These are phyloP conservation scores for Pachyuromys duprasi DNA, from an alignment of 2,797 vertebrate species.

Conservation along the genomic window DNA sequence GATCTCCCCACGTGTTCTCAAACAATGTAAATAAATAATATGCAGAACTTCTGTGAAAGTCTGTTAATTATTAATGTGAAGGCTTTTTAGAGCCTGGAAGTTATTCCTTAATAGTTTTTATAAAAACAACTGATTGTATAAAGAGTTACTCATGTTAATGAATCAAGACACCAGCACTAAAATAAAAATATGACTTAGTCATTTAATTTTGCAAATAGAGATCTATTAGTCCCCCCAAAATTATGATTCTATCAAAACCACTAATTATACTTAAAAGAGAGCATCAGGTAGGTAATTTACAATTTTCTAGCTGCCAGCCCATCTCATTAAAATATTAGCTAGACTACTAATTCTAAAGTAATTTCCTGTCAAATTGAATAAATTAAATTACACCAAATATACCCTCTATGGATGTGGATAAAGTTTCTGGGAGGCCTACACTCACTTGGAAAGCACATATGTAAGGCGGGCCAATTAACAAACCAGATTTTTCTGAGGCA, in stretches of 20 bases:
- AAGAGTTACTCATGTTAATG: conserved; percentile 46
- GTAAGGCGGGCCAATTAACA: background rate
- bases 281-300: conserved; percentile 63
- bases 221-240: conserved; percentile 54
- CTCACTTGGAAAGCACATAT: background rate
- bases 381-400: conserved; percentile 27
- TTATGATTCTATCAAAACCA: conserved; percentile 63
- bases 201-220: conserved; percentile 62
- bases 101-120: conserved; percentile 32
- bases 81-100: background rate
- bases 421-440: background rate
- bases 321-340: conserved; percentile 69
- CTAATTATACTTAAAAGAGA: conserved; percentile 63
- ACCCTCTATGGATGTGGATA: background rate
- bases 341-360: conserved; percentile 55
- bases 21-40: conserved; percentile 21
- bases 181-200: conserved; percentile 44
- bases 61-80: conserved; percentile 3
- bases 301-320: conserved; percentile 58
- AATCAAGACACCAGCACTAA: conserved; percentile 60
- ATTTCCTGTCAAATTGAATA: conserved; percentile 63
- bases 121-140: conserved; percentile 32
- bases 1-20: conserved; percentile 19
- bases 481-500: background rate
- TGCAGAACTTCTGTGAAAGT: background rate